Evolutionary conservation across 2,113 vertebrate genomes (phyloP).

Genomic region (Benitochromis conjunctus): DNA sequence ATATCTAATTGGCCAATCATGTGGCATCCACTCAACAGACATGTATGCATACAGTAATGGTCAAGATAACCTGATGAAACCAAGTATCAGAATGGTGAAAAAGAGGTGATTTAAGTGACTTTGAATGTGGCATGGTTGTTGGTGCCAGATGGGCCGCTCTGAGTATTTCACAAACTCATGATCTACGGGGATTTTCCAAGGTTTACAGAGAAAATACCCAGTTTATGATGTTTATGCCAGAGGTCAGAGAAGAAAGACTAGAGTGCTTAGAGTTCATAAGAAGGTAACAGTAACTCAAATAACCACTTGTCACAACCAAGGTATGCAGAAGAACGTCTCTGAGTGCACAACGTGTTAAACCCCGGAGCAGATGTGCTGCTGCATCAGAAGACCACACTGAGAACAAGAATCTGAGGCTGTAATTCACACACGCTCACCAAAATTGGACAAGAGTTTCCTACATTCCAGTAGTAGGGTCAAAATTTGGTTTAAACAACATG

Average conservation of each 20-base stretch:
- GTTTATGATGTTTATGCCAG: background rate
- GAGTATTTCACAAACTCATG: background rate
- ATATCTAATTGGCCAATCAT: background rate
- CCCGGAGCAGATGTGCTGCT: too few relatives aligned
- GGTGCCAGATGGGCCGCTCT: background rate
- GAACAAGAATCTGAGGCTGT: background rate
- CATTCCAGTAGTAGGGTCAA: background rate
- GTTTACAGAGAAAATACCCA: background rate
- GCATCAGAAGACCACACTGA: too few relatives aligned
- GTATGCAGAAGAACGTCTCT: background rate
- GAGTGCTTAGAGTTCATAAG: background rate
- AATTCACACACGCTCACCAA: background rate
- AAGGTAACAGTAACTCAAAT: background rate
- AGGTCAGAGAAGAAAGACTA: background rate
- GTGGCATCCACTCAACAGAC: background rate
- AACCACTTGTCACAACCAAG: background rate
- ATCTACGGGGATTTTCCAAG: background rate
- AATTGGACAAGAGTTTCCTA: background rate
- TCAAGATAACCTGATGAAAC: background rate
- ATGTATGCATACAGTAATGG: background rate
- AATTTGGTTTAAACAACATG: background rate
- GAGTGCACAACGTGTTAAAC: background rate
- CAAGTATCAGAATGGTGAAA: too few relatives aligned
- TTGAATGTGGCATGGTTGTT: background rate
- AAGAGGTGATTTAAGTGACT: too few relatives aligned